A percentile compares a stretch with the other conserved stretches of the same genome.
Evolutionary conservation across 2,113 vertebrate genomes (phyloP).

Genomic region (Podiceps cristatus): DNA sequence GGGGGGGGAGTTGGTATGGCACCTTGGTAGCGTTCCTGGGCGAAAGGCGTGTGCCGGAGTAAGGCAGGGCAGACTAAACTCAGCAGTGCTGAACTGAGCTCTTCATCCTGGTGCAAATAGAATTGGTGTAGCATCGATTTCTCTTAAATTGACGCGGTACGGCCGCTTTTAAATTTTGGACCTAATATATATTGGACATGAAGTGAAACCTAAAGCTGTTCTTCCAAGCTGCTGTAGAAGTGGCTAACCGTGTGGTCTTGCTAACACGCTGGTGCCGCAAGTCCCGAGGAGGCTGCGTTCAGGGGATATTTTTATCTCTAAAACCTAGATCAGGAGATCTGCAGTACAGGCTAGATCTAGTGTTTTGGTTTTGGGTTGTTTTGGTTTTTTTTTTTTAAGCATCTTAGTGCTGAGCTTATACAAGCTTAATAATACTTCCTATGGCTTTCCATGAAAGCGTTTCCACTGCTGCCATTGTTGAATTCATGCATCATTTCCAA

Average conservation of each 20-base stretch:
- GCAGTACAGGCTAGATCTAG: neutral
- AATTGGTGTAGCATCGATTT: neutral
- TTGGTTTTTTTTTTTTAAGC: neutral
- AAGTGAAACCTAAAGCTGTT: neutral
- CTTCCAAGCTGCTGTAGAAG: neutral
- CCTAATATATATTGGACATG: rapidly evolving
- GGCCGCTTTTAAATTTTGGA: neutral
- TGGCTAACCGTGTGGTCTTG: neutral
- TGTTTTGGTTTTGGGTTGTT: too few species aligned
- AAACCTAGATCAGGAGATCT: slow-evolving; percentile 11
- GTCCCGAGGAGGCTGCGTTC: neutral
- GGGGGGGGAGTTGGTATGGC: neutral
- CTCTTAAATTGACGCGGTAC: rapidly evolving
- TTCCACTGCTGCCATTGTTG: neutral
- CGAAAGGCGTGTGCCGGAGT: neutral
- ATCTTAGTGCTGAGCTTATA: neutral
- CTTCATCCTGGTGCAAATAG: neutral
- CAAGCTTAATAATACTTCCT: neutral
- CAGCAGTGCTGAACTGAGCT: rapidly evolving
- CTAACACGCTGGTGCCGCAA: neutral
- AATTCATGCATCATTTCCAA: neutral
- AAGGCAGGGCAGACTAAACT: neutral
- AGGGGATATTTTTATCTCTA: neutral
- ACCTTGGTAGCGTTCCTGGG: rapidly evolving
- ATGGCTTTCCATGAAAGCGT: rapidly evolving